Percentiles rank a stretch among this genome's conserved stretches.
Conservation (phyloP, 2,888 invertebrate species). For the Odontothrips loti region DNA sequence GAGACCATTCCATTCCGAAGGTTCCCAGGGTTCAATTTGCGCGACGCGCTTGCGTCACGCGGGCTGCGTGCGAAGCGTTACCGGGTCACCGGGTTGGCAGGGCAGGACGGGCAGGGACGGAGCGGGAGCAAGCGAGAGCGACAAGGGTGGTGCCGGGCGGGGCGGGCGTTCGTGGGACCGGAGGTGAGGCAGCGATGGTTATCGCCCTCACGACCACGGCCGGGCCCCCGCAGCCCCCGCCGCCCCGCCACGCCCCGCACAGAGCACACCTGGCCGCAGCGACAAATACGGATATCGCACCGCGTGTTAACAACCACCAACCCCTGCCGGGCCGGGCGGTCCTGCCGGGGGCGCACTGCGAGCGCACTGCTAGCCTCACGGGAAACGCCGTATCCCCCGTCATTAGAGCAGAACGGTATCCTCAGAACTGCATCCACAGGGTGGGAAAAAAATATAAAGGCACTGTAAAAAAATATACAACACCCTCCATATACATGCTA, state of each 20-base stretch:
- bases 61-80: background rate
- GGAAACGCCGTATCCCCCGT: too few species aligned
- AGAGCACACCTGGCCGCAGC: background rate
- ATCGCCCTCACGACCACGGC: background rate
- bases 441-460: too few species aligned
- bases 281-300: slow-evolving; percentile 13
- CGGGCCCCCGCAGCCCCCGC: background rate
- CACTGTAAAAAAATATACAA: too few species aligned
- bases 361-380: background rate
- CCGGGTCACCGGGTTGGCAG: background rate
- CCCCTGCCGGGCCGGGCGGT: too few species aligned
- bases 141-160: background rate
- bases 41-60: background rate
- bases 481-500: too few species aligned
- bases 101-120: background rate
- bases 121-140: background rate
- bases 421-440: too few species aligned
- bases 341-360: background rate
- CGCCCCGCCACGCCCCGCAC: background rate
- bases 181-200: background rate
- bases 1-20: too few species aligned
- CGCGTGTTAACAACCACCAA: too few species aligned
- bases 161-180: background rate
- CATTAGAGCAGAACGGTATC: too few species aligned
- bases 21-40: background rate